These are phyloP conservation scores for Hippocampus comes DNA, from an alignment of 2,113 vertebrate species.

Conservation along the genomic window DNA sequence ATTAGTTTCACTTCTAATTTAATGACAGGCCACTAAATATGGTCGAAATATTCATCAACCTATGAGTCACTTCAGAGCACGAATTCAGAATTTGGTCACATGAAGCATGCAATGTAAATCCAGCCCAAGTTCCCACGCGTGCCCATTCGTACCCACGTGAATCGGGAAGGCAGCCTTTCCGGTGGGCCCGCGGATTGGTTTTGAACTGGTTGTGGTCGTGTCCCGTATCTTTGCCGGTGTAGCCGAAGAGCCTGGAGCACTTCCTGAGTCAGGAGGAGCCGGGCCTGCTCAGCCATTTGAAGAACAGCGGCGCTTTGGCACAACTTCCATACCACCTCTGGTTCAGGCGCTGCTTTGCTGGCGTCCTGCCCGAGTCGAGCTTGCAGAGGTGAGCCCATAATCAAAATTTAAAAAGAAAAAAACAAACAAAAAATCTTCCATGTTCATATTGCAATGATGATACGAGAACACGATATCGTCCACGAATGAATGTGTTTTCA, in stretches of 20 bases:
- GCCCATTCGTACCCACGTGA: neutral
- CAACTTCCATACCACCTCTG: constrained; percentile 86
- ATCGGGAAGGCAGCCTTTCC: constrained; percentile 1
- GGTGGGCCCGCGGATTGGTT: neutral
- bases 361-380: constrained; percentile 92
- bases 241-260: constrained; percentile 94
- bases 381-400: constrained; percentile 81
- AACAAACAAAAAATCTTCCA: too few species aligned
- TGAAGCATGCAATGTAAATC: neutral
- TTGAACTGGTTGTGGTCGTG: constrained; percentile 11
- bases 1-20: too few species aligned
- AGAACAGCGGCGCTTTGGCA: constrained; percentile 70
- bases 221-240: neutral
- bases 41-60: too few species aligned
- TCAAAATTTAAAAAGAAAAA: too few species aligned
- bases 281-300: constrained; percentile 83
- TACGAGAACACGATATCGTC: too few species aligned
- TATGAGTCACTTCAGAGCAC: neutral
- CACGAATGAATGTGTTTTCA: neutral
- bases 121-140: neutral
- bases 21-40: too few species aligned
- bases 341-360: constrained; percentile 92
- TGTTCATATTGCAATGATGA: too few species aligned
- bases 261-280: constrained; percentile 90
- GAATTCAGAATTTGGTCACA: neutral